Percentiles rank a stretch among this genome's conserved stretches.
phyloP scores from a whole-genome alignment of 2,113 vertebrate species.

The Synchiropus splendidus region DNA sequence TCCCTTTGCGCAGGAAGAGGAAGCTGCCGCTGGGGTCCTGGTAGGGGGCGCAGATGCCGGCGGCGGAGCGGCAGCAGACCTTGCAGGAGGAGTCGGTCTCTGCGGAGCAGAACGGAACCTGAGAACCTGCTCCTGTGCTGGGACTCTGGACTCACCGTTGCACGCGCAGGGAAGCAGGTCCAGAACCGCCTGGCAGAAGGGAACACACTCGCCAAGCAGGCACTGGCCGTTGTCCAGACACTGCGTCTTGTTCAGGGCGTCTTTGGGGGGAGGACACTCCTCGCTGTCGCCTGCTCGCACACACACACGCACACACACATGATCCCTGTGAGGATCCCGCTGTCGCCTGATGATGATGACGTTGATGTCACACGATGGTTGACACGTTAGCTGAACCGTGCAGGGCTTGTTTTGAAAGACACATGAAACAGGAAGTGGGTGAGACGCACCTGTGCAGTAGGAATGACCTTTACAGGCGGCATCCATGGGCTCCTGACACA shows the following conservation, averaged over 20 bases:
- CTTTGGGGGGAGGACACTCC: conserved; percentile 81
- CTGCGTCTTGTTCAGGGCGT: conserved; percentile 72
- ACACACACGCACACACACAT: not conserved
- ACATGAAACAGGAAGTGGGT: no score
- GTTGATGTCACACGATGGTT: no score
- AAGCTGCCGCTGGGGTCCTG: conserved; percentile 43
- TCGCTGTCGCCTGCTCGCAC: conserved; percentile 73
- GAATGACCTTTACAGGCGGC: conserved; percentile 92
- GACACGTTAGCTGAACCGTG: no score
- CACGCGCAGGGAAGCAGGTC: conserved; percentile 81
- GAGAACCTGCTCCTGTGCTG: not conserved
- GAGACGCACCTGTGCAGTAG: conserved; percentile 81
- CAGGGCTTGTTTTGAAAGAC: no score
- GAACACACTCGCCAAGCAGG: conserved; percentile 77
- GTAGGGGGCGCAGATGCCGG: conserved; percentile 70
- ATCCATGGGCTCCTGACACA: conserved; percentile 90
- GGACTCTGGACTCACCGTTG: conserved; percentile 63
- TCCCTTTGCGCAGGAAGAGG: conserved; percentile 86
- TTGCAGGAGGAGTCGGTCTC: conserved; percentile 85
- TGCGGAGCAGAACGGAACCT: conserved; percentile 24
- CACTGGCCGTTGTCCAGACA: conserved; percentile 90
- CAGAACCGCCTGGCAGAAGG: conserved; percentile 80
- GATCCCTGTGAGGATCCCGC: no score
- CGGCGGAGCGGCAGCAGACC: conserved; percentile 76
- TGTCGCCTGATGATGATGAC: no score